These are phyloP conservation scores for Enteromius unitaeniatus DNA, from an alignment of 2,797 vertebrate species.

Conservation along the genomic window DNA sequence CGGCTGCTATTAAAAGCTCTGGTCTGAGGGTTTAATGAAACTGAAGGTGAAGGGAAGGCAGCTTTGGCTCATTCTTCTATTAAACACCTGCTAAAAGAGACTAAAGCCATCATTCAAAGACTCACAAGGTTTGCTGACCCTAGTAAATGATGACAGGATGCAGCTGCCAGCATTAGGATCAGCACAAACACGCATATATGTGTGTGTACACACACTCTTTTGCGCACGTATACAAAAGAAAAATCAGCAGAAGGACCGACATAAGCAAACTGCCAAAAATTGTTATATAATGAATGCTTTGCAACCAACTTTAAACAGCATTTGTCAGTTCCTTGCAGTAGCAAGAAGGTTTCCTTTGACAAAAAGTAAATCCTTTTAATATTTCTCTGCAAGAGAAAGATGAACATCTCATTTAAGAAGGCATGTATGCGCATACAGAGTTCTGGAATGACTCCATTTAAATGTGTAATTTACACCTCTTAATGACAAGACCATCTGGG, in stretches of 20 bases:
- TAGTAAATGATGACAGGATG: constrained; percentile 53
- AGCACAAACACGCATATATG: constrained; percentile 19
- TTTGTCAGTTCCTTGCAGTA: neutral
- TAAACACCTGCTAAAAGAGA: constrained; percentile 49
- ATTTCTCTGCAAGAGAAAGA: neutral
- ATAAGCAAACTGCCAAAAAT: neutral
- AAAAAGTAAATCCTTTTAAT: neutral
- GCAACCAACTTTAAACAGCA: too few relatives aligned
- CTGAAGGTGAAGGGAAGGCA: constrained; percentile 33
- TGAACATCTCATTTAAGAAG: neutral
- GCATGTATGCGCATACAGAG: constrained; percentile 1
- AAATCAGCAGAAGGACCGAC: neutral
- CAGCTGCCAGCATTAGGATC: constrained; percentile 46
- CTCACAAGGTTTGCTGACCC: constrained; percentile 49
- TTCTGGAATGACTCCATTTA: constrained; percentile 44
- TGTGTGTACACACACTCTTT: constrained; percentile 13
- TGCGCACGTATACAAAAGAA: neutral
- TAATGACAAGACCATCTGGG: constrained; percentile 62
- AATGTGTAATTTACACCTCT: constrained; percentile 65
- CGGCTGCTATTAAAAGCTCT: constrained; percentile 42
- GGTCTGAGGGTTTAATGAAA: constrained; percentile 47
- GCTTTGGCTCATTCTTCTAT: constrained; percentile 49
- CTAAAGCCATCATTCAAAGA: constrained; percentile 54
- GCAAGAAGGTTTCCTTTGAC: neutral
- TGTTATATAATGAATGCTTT: neutral